phyloP scores from a whole-genome alignment of 2,797 vertebrate species.

The Fistularia tabacaria region DNA sequence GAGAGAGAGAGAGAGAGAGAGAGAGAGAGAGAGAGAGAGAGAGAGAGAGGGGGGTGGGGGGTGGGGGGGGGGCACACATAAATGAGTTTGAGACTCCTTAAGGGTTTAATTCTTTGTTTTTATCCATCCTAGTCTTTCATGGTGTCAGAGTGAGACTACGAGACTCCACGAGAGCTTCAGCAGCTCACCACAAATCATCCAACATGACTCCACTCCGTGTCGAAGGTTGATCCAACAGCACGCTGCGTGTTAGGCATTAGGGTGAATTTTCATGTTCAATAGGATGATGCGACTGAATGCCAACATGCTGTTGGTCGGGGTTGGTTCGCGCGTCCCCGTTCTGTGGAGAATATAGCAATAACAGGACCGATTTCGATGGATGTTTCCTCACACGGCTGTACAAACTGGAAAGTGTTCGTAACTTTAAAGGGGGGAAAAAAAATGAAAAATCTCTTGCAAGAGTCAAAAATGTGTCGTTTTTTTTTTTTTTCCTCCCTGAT shows the following conservation, averaged over 20 bases:
- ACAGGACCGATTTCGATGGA: too few relatives aligned
- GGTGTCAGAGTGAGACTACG: conserved; percentile 34
- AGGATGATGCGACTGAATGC: conserved; percentile 1
- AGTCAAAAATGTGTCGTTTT: too few relatives aligned
- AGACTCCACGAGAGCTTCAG: conserved; percentile 40
- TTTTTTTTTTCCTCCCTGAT: too few relatives aligned
- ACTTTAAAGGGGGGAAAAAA: too few relatives aligned
- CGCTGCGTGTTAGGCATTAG: conserved; percentile 24
- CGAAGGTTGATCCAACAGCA: conserved; percentile 21
- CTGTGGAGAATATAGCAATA: too few relatives aligned
- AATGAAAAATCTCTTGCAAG: too few relatives aligned
- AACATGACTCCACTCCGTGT: conserved; percentile 31
- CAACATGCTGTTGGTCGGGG: too few relatives aligned
- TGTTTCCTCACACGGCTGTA: too few relatives aligned
- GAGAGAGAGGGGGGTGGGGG: conserved; percentile 14
- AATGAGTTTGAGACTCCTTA: conserved; percentile 18
- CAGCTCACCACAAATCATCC: conserved; percentile 54
- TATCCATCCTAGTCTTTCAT: conserved; percentile 37
- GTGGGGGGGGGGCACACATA: conserved; percentile 1
- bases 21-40: conserved; percentile 25
- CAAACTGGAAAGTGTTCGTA: too few relatives aligned
- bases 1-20: conserved; percentile 37
- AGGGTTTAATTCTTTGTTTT: conserved; percentile 50
- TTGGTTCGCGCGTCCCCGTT: too few relatives aligned
- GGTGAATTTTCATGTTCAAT: conserved; percentile 12